phyloP scores from a whole-genome alignment of 1,140 invertebrate genomes.

The Diabrotica undecimpunctata region DNA sequence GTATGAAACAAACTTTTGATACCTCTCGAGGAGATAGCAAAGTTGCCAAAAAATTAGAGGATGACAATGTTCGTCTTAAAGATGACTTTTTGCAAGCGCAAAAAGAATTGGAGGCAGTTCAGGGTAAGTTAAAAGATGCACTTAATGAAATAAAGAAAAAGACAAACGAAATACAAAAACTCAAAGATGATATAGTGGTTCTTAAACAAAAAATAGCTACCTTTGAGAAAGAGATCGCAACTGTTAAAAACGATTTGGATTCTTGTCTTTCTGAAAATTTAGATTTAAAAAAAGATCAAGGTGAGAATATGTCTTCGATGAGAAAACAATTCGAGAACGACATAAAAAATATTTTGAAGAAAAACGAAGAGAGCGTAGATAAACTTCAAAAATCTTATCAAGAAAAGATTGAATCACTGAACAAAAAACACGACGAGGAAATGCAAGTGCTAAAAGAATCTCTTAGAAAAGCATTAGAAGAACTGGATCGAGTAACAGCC shows the following conservation, averaged over 20 bases:
- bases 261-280: constrained; percentile 16
- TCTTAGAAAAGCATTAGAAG: constrained; percentile 20
- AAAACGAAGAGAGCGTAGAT: constrained; percentile 32
- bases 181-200: constrained; percentile 23
- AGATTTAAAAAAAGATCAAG: constrained; percentile 33
- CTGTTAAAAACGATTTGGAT: constrained; percentile 27
- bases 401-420: constrained; percentile 28
- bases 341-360: constrained; percentile 30
- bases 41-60: constrained; percentile 14
- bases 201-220: constrained; percentile 20
- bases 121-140: constrained; percentile 19
- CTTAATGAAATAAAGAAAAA: constrained; percentile 25
- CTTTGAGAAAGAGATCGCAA: constrained; percentile 20
- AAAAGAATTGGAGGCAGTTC: constrained; percentile 16
- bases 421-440: constrained; percentile 28
- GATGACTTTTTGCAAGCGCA: constrained; percentile 4
- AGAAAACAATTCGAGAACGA: constrained; percentile 34
- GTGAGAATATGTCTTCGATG: constrained; percentile 27
- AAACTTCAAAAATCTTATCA: constrained; percentile 34
- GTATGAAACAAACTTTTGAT: constrained; percentile 20
- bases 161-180: constrained; percentile 11
- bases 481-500: constrained; percentile 9
- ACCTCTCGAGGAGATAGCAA: constrained; percentile 6
- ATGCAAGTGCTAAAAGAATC: constrained; percentile 27
- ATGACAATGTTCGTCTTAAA: constrained; percentile 20